Evolutionary conservation across 1,140 invertebrate genomes (phyloP).

Genomic region (Tenebrio molitor): DNA sequence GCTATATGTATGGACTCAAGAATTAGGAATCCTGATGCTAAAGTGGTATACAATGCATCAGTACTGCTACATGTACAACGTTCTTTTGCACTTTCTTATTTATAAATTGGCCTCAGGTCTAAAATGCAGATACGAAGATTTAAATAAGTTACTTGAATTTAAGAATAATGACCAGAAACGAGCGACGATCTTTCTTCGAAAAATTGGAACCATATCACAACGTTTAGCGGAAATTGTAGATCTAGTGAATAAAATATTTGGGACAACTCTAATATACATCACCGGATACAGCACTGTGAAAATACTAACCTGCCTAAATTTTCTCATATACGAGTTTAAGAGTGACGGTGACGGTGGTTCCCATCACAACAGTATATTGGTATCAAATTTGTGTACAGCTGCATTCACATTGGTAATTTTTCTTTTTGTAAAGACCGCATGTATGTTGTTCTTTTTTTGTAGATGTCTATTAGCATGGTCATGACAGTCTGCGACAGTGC

Average conservation of each 20-base stretch:
- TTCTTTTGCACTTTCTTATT: slow-evolving; percentile 1
- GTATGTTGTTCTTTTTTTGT: not conserved
- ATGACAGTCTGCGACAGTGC: not conserved
- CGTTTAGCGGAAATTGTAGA: not conserved
- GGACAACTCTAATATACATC: not conserved
- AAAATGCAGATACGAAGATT: not conserved
- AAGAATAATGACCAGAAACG: not conserved
- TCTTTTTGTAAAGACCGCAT: not conserved
- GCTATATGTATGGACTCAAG: no score
- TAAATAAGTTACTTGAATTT: slow-evolving; percentile 8
- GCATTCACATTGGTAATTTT: not conserved
- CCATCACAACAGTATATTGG: not conserved
- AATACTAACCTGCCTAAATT: slow-evolving; percentile 18
- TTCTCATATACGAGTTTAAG: slow-evolving; percentile 9
- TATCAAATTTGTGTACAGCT: not conserved
- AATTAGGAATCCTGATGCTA: no score
- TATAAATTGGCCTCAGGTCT: not conserved
- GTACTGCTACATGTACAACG: not conserved
- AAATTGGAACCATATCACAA: slow-evolving; percentile 14
- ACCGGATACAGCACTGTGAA: slow-evolving; percentile 11
- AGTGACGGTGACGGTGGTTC: not conserved
- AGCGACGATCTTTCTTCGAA: not conserved
- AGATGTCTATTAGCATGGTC: slow-evolving; percentile 14
- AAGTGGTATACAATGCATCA: not conserved
- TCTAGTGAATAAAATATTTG: slow-evolving; percentile 12